Base-by-base conservation (phyloP, 30 jellyfish, hydroid and myxozoan genomes). In the Cassiopea xamachana region DNA sequence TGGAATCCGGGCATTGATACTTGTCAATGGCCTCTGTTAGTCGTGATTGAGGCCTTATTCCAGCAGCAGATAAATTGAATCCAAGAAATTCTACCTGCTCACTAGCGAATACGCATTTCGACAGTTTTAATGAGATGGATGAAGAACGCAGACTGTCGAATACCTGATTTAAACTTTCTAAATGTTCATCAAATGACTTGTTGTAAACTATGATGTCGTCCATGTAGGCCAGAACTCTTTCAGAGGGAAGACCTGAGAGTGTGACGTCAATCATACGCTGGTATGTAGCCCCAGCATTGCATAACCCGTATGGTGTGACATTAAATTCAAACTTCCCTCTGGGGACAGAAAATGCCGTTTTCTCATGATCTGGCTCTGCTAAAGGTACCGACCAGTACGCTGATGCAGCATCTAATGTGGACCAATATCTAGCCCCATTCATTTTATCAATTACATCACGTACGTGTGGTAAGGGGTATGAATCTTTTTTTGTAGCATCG, bases 281-380 rank as follows among this genome's bases (percentile, higher is more conserved):
- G 82, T 87, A 87, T 4, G 89, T 44, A 59, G 94, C 94, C 46
- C 94, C 89, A 15, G 94, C 85, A 77, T 87, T 87, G 58, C 94
- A 79, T 47, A 87, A 46, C 46, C 89, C 84, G 49, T 75, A 87
- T 1, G 86, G 94, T 72, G 80, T 87, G 16, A 87, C 94, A 50
- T 87, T 87, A 77, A 87, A 79, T 27, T 27, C 39, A 27, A 27
- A 27, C 39, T 27, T 27, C 39, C 39, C 39, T 27, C 39, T 27
- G 39, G 48, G 77, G 27, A 79, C 88, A 79, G 88, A 55, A 27
- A 79, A 79, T 47, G 88, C 76, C 16, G 84, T 83, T 71, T 83
- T 83, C 48, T 83, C 92, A 48, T 67, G 69, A 77, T 83, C 39
- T 27, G 39, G 39, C 39, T 27, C 39, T 27, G 39, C 39, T 27